Conservation (phyloP, 2,113 vertebrate genomes). For the Neoarius graeffei region DNA sequence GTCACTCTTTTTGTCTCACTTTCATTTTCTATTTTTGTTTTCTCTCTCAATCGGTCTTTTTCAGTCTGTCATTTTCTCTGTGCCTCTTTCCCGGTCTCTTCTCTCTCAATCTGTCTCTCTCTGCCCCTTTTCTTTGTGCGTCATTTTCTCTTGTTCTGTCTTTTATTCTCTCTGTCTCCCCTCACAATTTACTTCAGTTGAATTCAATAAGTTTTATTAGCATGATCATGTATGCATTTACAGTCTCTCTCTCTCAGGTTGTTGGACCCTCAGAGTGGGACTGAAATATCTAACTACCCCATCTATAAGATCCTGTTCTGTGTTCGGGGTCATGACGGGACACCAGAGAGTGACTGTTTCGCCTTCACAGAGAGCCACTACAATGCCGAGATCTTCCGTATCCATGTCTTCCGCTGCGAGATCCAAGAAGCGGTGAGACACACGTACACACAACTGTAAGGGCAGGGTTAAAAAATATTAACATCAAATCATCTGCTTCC, state of each 20-base stretch:
- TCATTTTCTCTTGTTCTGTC: too few relatives aligned
- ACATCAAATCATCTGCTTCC: neutral
- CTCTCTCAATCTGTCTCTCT: too few relatives aligned
- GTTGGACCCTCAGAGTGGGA: conserved; percentile 89
- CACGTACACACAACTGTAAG: neutral
- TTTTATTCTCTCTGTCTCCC: too few relatives aligned
- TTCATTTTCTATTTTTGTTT: too few relatives aligned
- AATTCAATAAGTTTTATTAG: neutral
- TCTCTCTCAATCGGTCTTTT: too few relatives aligned
- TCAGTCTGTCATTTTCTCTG: too few relatives aligned
- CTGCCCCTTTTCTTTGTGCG: too few relatives aligned
- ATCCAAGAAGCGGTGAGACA: conserved; percentile 95
- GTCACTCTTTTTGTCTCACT: too few relatives aligned
- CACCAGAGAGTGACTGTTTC: conserved; percentile 95
- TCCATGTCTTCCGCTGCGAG: conserved; percentile 97
- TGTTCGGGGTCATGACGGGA: conserved; percentile 93
- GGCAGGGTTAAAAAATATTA: neutral
- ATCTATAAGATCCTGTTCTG: conserved; percentile 99
- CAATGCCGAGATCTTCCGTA: conserved; percentile 97
- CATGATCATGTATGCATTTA: neutral
- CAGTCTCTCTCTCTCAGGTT: conserved; percentile 73
- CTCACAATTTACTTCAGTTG: too few relatives aligned
- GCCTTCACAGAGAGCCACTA: conserved; percentile 99
- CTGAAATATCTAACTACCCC: conserved; percentile 96
- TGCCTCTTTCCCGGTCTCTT: too few relatives aligned